A percentile compares a stretch with the other conserved stretches of the same genome.
phyloP scores from a whole-genome alignment of 1,140 invertebrate species.

The Cotesia vestalis region DNA sequence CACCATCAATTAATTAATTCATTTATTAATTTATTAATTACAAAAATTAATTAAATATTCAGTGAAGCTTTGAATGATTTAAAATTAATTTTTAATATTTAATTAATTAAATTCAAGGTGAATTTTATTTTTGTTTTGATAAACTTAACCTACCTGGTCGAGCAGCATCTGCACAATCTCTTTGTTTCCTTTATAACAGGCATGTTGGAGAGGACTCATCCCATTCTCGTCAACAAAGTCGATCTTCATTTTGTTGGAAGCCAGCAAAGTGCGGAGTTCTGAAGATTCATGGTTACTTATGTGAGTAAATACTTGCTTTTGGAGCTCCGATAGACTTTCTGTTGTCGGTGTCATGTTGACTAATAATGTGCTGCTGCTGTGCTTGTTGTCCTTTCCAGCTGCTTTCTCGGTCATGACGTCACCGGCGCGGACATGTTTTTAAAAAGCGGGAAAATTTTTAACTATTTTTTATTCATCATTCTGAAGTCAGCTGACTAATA shows the following conservation, averaged over 20 bases:
- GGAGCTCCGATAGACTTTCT: constrained; percentile 62
- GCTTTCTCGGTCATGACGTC: too few species aligned
- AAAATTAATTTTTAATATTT: too few species aligned
- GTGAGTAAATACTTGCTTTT: constrained; percentile 76
- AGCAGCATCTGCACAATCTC: constrained; percentile 89
- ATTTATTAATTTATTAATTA: background rate
- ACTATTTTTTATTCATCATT: too few species aligned
- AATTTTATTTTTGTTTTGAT: constrained; percentile 35
- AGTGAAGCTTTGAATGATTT: too few species aligned
- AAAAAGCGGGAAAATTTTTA: too few species aligned
- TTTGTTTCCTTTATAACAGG: constrained; percentile 92
- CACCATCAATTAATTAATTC: too few species aligned
- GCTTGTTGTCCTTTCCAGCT: too few species aligned
- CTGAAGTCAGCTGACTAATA: too few species aligned
- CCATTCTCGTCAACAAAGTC: constrained; percentile 81
- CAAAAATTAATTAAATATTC: too few species aligned
- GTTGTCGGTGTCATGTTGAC: constrained; percentile 57
- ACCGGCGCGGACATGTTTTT: too few species aligned
- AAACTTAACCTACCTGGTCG: constrained; percentile 78
- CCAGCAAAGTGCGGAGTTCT: constrained; percentile 74
- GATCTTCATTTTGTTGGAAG: constrained; percentile 73
- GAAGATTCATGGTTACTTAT: constrained; percentile 75
- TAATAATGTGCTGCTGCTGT: too few species aligned
- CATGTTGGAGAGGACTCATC: constrained; percentile 96
- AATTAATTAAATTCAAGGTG: background rate